Evolutionary conservation across 2,888 invertebrate species (phyloP), one percentile per base, ranked within the genome.

Genomic region (Phyllotreta cruciferae): DNA sequence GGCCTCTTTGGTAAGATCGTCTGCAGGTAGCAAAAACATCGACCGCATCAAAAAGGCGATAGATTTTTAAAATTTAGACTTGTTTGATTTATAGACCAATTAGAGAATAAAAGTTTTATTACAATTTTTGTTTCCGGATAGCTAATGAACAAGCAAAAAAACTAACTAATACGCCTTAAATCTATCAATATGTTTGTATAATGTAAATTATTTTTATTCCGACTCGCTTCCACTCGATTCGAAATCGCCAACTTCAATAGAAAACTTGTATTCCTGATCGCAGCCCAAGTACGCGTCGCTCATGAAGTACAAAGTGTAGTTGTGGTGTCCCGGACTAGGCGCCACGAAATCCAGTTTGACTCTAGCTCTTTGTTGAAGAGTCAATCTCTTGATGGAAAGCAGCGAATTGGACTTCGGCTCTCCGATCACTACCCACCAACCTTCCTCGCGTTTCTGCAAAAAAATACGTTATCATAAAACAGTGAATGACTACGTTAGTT

Each of bases 381-480:
- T 96, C 34, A 99, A 86, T 39, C 99, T 87, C 82, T 99, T 99
- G 80, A 99, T 99, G 7, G 98, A 98, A 6, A 98, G 86, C 47
- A 99, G 83, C 0, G 96, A 94, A 84, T 99, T 99, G 36, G 88
- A 87, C 78, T 94, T 94, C 0, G 96, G 94, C 78, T 98, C 98
- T 0, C 99, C 99, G 71, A 99, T 94, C 7, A 99, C 98, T 41
- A 99, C 94, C 99, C 99, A 99, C 93, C 93, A 94, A 55, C 94
- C 94, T 80, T 94, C 94, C 78, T 94, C 94, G 56, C 94, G 89
- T 87, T 94, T 94, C 87, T 93, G 84, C 24, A 78, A 78, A 9
- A 62, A 69, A 66, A 64, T 36, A 47, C n/a, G 36, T n/a, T n/a
- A 35, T 50, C 10, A 4, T 41, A 41, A 41, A 41, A 13, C 24